phyloP scores from a whole-genome alignment of 2,888 invertebrate species.

The Caenorhabditis plicata region DNA sequence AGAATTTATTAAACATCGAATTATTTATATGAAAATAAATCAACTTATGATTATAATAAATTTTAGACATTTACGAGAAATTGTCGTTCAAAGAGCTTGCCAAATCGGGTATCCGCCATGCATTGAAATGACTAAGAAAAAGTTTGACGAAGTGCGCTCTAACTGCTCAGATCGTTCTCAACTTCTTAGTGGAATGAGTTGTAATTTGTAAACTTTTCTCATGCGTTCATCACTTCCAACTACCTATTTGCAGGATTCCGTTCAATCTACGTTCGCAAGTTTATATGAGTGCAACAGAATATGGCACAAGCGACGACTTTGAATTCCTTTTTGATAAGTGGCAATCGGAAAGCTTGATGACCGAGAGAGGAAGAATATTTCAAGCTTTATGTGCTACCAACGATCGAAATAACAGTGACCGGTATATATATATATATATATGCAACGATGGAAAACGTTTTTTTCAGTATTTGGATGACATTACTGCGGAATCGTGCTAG shows the following conservation, averaged over 20 bases:
- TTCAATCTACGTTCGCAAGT: constrained; percentile 25
- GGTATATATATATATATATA: constrained; percentile 1
- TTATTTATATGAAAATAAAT: background rate
- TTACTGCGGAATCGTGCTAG: constrained; percentile 11
- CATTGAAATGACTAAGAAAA: constrained; percentile 21
- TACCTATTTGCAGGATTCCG: constrained; percentile 36
- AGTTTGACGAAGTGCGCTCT: constrained; percentile 20
- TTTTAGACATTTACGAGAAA: constrained; percentile 17
- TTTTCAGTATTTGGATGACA: constrained; percentile 17
- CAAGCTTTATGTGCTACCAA: constrained; percentile 27
- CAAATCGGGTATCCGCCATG: constrained; percentile 41
- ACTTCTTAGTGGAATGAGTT: constrained; percentile 26
- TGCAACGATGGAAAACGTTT: background rate
- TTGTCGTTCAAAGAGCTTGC: constrained; percentile 24
- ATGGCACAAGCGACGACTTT: constrained; percentile 43
- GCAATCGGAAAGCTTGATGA: constrained; percentile 29
- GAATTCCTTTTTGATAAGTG: constrained; percentile 43
- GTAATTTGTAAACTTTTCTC: constrained; percentile 35
- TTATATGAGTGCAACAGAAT: constrained; percentile 37
- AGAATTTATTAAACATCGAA: background rate
- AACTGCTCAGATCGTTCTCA: constrained; percentile 23
- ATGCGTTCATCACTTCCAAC: background rate
- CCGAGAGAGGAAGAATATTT: constrained; percentile 35
- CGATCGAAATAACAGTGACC: constrained; percentile 4
- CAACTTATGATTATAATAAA: background rate